Percentiles rank a stretch among this genome's conserved stretches.
phyloP scores from a whole-genome alignment of 2,797 vertebrate genomes.

The Rousettus madagascariensis region DNA sequence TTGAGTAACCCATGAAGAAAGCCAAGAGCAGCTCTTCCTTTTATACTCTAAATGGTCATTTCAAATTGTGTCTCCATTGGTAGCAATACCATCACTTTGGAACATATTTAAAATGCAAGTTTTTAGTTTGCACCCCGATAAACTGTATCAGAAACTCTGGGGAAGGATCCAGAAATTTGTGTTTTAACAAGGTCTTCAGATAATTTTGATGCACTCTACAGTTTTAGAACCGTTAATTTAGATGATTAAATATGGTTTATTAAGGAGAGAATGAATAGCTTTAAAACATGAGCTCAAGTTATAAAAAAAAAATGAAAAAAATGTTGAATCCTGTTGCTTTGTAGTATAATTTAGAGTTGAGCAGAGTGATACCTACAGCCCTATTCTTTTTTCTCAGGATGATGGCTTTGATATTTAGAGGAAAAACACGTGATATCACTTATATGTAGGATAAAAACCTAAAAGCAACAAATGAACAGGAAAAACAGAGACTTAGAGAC shows the following conservation, averaged over 20 bases:
- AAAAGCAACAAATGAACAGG: too few relatives aligned
- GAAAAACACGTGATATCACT: too few relatives aligned
- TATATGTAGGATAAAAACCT: too few relatives aligned
- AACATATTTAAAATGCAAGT: background rate
- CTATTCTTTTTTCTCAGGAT: too few relatives aligned
- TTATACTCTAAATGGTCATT: background rate
- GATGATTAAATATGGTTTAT: background rate
- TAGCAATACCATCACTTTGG: background rate
- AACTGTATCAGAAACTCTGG: conserved; percentile 3
- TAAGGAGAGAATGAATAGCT: background rate
- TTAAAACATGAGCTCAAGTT: background rate
- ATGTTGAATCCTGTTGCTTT: too few relatives aligned
- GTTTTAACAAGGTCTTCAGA: background rate
- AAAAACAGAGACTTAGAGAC: too few relatives aligned
- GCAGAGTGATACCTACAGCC: too few relatives aligned
- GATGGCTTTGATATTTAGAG: too few relatives aligned
- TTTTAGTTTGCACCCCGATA: background rate
- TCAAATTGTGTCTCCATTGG: background rate
- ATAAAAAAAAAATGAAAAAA: background rate
- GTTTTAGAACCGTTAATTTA: background rate
- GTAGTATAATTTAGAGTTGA: too few relatives aligned
- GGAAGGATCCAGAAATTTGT: background rate
- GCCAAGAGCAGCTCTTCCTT: background rate
- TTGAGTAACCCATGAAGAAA: background rate
- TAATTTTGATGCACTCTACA: background rate